Evolutionary conservation across 2,888 invertebrate genomes (phyloP).

Genomic region (Macrostomum cliftonense): DNA sequence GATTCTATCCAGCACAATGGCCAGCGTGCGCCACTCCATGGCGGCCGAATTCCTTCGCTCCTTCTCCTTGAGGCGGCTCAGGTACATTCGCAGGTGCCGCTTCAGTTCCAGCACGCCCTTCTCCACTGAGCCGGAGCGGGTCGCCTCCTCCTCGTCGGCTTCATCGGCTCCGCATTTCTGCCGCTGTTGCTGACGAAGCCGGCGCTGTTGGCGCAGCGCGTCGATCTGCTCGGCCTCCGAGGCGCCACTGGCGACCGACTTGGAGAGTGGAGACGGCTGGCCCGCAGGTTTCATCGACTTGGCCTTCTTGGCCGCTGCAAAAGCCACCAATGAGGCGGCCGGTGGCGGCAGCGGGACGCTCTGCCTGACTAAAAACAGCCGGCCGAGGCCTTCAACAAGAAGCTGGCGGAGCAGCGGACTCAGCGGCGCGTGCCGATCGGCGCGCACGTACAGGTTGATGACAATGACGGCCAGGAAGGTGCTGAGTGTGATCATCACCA

Average conservation of each 20-base stretch:
- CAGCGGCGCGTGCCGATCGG: conserved; percentile 4
- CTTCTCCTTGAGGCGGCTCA: conserved; percentile 9
- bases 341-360: conserved; percentile 5
- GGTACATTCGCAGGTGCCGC: conserved; percentile 8
- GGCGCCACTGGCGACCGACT: background rate
- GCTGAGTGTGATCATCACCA: conserved; percentile 13
- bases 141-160: background rate
- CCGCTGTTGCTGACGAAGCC: background rate
- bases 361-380: conserved; percentile 7
- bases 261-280: background rate
- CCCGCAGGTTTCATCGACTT: background rate
- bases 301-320: no score
- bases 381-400: conserved; percentile 6
- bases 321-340: no score
- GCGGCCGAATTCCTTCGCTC: conserved; percentile 6
- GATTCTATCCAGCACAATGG: conserved; percentile 9
- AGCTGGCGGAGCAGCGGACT: conserved; percentile 1
- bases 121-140: conserved; percentile 1
- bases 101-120: conserved; percentile 8
- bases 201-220: background rate
- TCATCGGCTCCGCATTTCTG: background rate
- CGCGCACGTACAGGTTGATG: conserved; percentile 12
- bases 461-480: conserved; percentile 11
- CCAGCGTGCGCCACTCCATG: conserved; percentile 12
- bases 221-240: background rate